Evolutionary conservation across 2,888 invertebrate species (phyloP).

Genomic region (Eupithecia dodoneata): DNA sequence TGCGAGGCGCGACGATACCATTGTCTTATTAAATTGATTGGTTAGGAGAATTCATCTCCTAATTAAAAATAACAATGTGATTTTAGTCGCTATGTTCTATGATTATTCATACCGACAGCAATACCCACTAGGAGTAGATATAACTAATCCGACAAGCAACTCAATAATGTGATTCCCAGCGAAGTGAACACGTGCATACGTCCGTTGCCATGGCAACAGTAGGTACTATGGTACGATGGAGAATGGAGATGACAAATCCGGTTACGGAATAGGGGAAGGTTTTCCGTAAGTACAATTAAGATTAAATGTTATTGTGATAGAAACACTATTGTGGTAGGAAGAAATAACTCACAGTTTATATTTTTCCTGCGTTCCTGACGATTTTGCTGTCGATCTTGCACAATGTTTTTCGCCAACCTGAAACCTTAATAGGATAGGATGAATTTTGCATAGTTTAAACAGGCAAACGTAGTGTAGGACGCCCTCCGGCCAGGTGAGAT

Average conservation of each 20-base stretch:
- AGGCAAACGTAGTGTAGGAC: too few species aligned
- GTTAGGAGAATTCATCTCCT: too few species aligned
- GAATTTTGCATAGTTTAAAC: too few species aligned
- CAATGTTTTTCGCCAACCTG: too few species aligned
- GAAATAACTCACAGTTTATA: neutral
- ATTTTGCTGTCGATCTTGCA: neutral
- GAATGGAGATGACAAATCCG: neutral
- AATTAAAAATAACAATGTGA: too few species aligned
- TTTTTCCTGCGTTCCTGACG: neutral
- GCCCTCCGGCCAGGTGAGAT: too few species aligned
- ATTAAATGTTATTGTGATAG: neutral
- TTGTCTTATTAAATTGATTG: too few species aligned
- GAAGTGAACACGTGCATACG: conserved; percentile 2
- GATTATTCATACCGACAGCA: neutral
- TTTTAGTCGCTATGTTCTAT: too few species aligned
- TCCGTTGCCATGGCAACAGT: neutral
- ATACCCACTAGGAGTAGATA: neutral
- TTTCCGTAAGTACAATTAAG: neutral
- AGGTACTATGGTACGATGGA: neutral
- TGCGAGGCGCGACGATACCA: too few species aligned
- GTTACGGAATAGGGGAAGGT: neutral
- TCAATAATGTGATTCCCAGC: neutral
- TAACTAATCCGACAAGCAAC: neutral
- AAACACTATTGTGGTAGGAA: neutral
- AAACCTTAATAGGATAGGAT: too few species aligned